Percentiles rank a stretch among this genome's conserved stretches.
Conservation (phyloP, 2,113 vertebrate genomes). For the Rhinoderma darwinii region DNA sequence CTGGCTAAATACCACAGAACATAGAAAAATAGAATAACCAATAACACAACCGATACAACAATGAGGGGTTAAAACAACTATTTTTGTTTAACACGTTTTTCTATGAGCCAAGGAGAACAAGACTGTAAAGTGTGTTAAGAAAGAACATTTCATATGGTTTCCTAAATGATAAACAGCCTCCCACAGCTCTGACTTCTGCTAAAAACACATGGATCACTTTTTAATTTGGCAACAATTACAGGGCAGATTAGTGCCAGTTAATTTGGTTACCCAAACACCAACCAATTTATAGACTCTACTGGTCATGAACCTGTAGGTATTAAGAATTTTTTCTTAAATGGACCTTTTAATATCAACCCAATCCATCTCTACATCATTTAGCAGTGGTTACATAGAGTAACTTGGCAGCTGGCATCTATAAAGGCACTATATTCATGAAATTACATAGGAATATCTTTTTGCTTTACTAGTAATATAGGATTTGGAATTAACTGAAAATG, state of each 20-base stretch:
- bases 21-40: background rate
- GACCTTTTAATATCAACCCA: background rate
- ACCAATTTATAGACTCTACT: no score
- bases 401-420: background rate
- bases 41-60: background rate
- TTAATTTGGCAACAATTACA: background rate
- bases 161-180: constrained; percentile 8
- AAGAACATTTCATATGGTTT: constrained; percentile 14
- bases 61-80: constrained; percentile 1
- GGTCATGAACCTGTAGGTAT: background rate
- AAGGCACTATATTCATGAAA: background rate
- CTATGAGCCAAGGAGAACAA: background rate
- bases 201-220: background rate
- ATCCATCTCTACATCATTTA: no score
- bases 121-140: constrained; percentile 35
- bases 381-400: background rate
- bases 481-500: background rate
- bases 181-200: background rate
- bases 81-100: constrained; percentile 31
- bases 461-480: background rate
- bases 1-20: background rate
- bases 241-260: background rate
- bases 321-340: background rate
- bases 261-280: background rate
- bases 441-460: background rate